These are phyloP conservation scores for Cacatua alba DNA, from an alignment of 2,113 vertebrate genomes.

Conservation along the genomic window DNA sequence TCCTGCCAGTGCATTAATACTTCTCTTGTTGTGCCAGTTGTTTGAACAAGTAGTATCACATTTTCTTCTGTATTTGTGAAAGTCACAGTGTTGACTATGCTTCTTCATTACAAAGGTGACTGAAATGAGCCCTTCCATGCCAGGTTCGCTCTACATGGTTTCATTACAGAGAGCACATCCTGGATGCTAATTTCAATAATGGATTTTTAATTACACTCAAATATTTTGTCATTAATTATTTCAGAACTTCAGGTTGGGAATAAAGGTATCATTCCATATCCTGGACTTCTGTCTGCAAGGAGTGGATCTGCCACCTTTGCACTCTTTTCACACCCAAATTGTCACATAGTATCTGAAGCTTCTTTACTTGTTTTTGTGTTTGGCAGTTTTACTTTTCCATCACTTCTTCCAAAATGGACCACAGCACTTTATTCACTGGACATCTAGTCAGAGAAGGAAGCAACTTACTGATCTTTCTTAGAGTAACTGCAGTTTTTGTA, in stretches of 20 bases:
- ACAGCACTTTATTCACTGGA: background rate
- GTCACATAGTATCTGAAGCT: background rate
- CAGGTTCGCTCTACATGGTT: background rate
- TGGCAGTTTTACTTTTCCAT: background rate
- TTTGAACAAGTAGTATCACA: background rate
- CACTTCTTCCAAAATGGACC: background rate
- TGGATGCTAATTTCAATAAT: background rate
- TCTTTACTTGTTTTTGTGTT: background rate
- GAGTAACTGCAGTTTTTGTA: background rate
- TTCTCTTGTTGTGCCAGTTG: background rate
- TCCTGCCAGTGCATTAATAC: background rate
- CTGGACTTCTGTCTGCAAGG: background rate
- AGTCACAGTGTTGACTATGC: background rate
- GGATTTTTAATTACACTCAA: background rate
- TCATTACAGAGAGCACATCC: background rate
- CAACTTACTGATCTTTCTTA: background rate
- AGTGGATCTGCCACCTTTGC: background rate
- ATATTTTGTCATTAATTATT: background rate
- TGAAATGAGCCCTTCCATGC: background rate
- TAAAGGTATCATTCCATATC: background rate
- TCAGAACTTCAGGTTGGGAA: background rate
- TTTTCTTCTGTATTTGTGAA: background rate
- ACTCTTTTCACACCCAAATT: background rate
- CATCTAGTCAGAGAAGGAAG: background rate
- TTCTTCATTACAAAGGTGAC: background rate